Evolutionary conservation across 1,140 invertebrate species (phyloP), one percentile per base, ranked within the genome.

Genomic region (Batillaria attramentaria): DNA sequence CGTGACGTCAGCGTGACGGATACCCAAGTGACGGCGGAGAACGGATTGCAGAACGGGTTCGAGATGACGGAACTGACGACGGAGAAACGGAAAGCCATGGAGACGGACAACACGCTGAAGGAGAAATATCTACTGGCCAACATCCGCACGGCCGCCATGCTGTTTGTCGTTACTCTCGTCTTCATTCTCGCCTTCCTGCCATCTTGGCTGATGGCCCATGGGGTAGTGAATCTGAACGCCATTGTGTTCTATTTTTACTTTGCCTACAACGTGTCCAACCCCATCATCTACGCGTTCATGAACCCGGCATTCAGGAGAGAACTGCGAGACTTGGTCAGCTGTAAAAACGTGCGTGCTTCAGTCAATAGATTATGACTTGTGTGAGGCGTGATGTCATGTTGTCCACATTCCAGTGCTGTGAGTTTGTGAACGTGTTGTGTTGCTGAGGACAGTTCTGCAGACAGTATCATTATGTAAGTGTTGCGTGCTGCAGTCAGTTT

Each of bases 261-360:
- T 78, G 83, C 84, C 57, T 89, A 90, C 77, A 88, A 90, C 80
- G 86, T 89, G 10, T 85, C 86, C 2, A 90, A 90, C 79, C 89
- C 89, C 24, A 84, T 90, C 20, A 89, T 90, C 13, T 90, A 89
- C 81, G 87, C 87, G 33, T 89, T 90, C 74, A 89, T 90, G 88
- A 90, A 90, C 77, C 85, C 85, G 43, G 88, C 87, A n/a, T 91
- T 91, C 77, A 54, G 90, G 28, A 75, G 85, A 31, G 86, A 88
- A 43, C 72, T 89, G 65, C 65, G 70, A 46, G 83, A 77, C 37
- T 39, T 88, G 33, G 31, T 86, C 37, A 78, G 78, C 31, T 80
- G 81, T n/a, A n/a, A n/a, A n/a, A n/a, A n/a, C n/a, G n/a, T n/a
- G n/a, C n/a, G n/a, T n/a, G n/a, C n/a, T n/a, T n/a, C n/a, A n/a